A percentile compares a stretch with the other conserved stretches of the same genome.
Conservation (phyloP, 2,888 invertebrate species). For the Bedellia somnulentella region DNA sequence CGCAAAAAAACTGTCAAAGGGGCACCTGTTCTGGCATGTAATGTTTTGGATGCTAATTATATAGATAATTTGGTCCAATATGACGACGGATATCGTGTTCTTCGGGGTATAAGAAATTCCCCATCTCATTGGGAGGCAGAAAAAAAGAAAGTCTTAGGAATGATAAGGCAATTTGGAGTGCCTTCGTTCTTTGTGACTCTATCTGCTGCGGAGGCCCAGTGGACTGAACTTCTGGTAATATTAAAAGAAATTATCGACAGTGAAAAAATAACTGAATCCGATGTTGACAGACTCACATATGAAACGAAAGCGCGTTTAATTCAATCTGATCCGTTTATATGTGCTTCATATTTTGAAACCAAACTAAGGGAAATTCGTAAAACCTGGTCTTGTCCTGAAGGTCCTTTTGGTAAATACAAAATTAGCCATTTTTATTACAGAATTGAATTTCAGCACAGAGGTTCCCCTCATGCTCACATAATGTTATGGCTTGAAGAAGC, state of each 20-base stretch:
- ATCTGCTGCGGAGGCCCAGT: conserved; percentile 7
- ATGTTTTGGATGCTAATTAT: conserved; percentile 9
- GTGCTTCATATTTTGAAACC: conserved; percentile 9
- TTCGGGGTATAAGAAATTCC: conserved; percentile 11
- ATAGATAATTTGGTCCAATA: conserved; percentile 10
- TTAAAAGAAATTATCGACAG: conserved; percentile 9
- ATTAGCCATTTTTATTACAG: conserved; percentile 12
- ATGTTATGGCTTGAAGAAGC: conserved; percentile 16
- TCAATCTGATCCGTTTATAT: conserved; percentile 13
- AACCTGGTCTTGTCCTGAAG: conserved; percentile 9
- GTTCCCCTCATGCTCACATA: conserved; percentile 16
- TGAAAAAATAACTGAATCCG: not conserved
- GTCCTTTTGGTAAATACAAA: conserved; percentile 11
- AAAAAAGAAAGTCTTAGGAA: conserved; percentile 11
- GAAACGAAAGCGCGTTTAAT: conserved; percentile 12
- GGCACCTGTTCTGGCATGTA: conserved; percentile 9
- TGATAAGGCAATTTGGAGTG: conserved; percentile 9
- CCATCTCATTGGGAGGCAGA: conserved; percentile 14
- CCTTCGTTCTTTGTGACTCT: conserved; percentile 4
- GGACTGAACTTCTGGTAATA: conserved; percentile 10
- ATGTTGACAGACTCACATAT: conserved; percentile 5
- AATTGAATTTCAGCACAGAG: conserved; percentile 17
- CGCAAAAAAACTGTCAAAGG: conserved; percentile 12
- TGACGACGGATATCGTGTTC: conserved; percentile 10
- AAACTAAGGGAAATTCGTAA: conserved; percentile 6